Conservation (phyloP, 2,888 invertebrate species). For the Cacoxenus indagator region DNA sequence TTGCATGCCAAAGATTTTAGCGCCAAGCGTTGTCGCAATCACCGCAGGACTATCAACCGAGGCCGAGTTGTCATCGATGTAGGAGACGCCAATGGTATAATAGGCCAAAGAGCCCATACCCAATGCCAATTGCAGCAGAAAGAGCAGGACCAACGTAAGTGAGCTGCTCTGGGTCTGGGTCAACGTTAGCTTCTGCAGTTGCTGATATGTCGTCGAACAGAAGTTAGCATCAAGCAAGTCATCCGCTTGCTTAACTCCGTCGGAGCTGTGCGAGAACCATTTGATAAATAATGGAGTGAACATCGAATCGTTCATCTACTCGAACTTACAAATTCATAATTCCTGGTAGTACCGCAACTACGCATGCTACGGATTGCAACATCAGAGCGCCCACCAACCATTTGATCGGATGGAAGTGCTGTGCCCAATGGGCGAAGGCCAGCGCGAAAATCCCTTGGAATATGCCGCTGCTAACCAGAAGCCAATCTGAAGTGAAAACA, state of each 20-base stretch:
- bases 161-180: slow-evolving; percentile 59
- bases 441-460: slow-evolving; percentile 73
- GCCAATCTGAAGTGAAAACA: slow-evolving; percentile 73
- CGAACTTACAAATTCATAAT: slow-evolving; percentile 71
- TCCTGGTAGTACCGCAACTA: slow-evolving; percentile 74
- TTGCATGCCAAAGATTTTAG: slow-evolving; percentile 67
- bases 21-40: slow-evolving; percentile 68
- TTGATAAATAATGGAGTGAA: not conserved
- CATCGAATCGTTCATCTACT: not conserved
- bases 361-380: slow-evolving; percentile 72
- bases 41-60: slow-evolving; percentile 72
- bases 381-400: slow-evolving; percentile 75
- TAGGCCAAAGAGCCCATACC: slow-evolving; percentile 72
- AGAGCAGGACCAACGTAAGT: slow-evolving; percentile 71
- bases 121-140: slow-evolving; percentile 71
- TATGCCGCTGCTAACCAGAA: slow-evolving; percentile 73
- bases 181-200: slow-evolving; percentile 46
- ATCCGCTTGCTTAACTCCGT: slow-evolving; percentile 37
- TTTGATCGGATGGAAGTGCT: slow-evolving; percentile 74
- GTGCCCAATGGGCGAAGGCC: slow-evolving; percentile 74
- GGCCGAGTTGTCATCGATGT: slow-evolving; percentile 76
- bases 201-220: slow-evolving; percentile 48
- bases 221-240: slow-evolving; percentile 47
- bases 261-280: slow-evolving; percentile 39
- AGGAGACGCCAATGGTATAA: slow-evolving; percentile 74